These are phyloP conservation scores for Sympetrum striolatum DNA, from an alignment of 2,888 invertebrate genomes.

Conservation along the genomic window DNA sequence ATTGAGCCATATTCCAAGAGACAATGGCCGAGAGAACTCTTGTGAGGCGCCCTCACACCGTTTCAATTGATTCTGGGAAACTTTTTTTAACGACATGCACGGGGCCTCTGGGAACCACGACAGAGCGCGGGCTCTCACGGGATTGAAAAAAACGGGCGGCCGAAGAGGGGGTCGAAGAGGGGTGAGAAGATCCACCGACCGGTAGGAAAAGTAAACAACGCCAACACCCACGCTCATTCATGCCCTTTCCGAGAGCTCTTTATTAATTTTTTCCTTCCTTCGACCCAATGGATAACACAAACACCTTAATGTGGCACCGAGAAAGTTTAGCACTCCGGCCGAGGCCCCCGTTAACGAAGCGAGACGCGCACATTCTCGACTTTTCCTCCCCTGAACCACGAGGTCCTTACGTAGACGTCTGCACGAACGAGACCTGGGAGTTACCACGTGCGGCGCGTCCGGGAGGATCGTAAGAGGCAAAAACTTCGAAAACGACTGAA, in stretches of 20 bases:
- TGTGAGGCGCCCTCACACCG: background rate
- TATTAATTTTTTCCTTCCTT: background rate
- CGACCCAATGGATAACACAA: background rate
- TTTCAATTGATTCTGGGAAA: background rate
- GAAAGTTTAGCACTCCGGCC: background rate
- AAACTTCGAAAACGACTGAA: too few species aligned
- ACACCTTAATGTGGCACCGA: background rate
- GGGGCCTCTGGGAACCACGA: background rate
- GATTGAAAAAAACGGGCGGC: background rate
- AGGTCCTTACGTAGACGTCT: too few species aligned
- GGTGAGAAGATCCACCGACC: background rate
- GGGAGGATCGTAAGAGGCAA: too few species aligned
- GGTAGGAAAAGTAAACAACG: background rate
- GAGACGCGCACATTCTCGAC: background rate
- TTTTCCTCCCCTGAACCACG: background rate
- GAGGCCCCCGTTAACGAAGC: background rate
- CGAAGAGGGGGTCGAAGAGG: background rate
- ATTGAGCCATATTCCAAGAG: background rate
- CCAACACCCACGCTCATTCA: background rate
- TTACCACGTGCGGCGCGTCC: too few species aligned
- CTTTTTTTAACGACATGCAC: slow-evolving; percentile 15
- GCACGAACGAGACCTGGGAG: too few species aligned
- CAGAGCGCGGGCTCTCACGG: background rate
- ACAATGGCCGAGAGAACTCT: background rate
- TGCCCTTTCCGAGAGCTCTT: background rate